A percentile compares a stretch with the other conserved stretches of the same genome.
Conservation (phyloP, 2,888 invertebrate species). For the Andrena praecox region DNA sequence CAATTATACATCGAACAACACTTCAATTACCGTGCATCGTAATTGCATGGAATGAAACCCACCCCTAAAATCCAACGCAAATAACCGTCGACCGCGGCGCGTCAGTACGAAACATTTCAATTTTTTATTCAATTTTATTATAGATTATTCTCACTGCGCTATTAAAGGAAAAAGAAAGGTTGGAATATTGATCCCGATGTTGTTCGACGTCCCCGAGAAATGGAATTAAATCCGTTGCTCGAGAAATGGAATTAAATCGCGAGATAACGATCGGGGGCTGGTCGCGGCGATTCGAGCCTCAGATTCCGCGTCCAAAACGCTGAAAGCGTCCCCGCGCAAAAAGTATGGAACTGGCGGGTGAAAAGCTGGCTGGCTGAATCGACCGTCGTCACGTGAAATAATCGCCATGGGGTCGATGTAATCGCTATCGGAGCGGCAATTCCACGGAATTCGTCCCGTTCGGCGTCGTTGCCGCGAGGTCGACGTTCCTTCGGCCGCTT, state of each 20-base stretch:
- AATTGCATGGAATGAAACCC: no score
- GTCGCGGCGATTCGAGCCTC: background rate
- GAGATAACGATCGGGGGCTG: conserved; percentile 1
- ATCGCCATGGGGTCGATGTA: background rate
- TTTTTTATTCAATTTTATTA: no score
- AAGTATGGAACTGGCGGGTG: background rate
- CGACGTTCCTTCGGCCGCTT: conserved; percentile 36
- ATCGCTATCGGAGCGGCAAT: conserved; percentile 13
- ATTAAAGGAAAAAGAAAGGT: background rate
- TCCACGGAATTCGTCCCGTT: conserved; percentile 45
- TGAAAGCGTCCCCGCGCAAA: conserved; percentile 1
- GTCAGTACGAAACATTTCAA: no score
- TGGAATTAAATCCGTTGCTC: background rate
- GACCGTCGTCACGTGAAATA: background rate
- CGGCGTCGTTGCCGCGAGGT: conserved; percentile 18
- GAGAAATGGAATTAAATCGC: conserved; percentile 7
- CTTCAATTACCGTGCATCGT: no score
- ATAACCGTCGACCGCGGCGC: no score
- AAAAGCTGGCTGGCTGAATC: no score
- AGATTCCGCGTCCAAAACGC: background rate
- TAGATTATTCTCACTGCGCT: background rate
- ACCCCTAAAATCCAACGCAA: no score
- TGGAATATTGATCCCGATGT: no score
- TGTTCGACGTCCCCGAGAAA: background rate
- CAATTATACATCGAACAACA: no score